These are phyloP conservation scores for Trypoxylon attenuatum DNA, from an alignment of 2,888 invertebrate genomes.

Conservation along the genomic window DNA sequence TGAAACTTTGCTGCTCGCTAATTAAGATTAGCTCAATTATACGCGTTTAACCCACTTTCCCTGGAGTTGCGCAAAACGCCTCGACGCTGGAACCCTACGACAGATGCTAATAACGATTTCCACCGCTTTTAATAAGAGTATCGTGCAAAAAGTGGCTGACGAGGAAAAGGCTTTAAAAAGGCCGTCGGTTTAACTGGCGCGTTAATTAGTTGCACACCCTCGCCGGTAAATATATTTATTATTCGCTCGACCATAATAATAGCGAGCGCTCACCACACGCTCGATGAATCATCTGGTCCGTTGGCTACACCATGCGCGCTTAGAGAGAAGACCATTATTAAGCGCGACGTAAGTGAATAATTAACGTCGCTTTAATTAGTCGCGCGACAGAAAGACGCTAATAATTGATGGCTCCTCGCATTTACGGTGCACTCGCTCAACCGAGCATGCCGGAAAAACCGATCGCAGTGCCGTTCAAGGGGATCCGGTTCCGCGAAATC, in stretches of 20 bases:
- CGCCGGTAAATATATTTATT: constrained; percentile 30
- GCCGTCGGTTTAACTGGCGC: constrained; percentile 1
- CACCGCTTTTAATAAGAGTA: constrained; percentile 32
- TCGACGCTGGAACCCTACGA: constrained; percentile 24
- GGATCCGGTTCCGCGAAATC: not conserved
- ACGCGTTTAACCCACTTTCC: constrained; percentile 46
- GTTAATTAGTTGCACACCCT: constrained; percentile 36
- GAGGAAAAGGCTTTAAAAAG: not conserved
- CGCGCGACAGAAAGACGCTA: constrained; percentile 46
- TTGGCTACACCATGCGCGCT: constrained; percentile 10
- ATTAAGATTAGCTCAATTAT: constrained; percentile 46
- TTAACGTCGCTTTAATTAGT: constrained; percentile 61
- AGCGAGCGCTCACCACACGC: not conserved
- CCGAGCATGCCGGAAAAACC: constrained; percentile 11
- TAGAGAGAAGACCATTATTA: constrained; percentile 22
- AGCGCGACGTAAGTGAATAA: constrained; percentile 47
- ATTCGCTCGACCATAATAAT: constrained; percentile 25
- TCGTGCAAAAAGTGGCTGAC: constrained; percentile 19
- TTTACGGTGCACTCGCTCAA: constrained; percentile 6
- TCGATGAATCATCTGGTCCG: constrained; percentile 43
- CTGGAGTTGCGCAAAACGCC: constrained; percentile 35
- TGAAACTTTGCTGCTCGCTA: constrained; percentile 25
- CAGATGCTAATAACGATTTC: constrained; percentile 49
- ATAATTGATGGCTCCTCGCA: constrained; percentile 44
- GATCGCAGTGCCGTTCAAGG: not conserved